Conservation (phyloP, 2,113 vertebrate species). For the Motacilla tschutschensis region DNA sequence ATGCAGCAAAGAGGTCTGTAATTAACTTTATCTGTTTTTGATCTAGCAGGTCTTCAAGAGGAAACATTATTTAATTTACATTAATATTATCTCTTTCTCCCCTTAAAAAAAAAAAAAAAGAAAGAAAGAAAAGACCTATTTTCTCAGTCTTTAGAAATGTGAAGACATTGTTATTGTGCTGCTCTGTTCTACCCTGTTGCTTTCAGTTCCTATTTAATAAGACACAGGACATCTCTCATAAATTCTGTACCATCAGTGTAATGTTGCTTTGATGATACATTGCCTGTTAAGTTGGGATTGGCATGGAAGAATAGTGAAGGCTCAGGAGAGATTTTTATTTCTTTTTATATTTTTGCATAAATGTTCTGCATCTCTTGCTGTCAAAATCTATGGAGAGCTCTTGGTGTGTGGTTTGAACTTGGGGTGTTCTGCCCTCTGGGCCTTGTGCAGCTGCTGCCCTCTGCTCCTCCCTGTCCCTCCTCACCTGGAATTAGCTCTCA, state of each 20-base stretch:
- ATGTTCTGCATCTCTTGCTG: background rate
- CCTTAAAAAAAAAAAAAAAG: background rate
- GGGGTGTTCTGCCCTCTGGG: background rate
- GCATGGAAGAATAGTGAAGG: conserved; percentile 7
- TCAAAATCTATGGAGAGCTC: background rate
- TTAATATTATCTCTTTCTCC: background rate
- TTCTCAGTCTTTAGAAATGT: conserved; percentile 1
- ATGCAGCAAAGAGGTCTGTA: background rate
- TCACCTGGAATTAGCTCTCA: background rate
- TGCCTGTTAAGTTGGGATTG: conserved; percentile 25
- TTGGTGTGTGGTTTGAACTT: background rate
- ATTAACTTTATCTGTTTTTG: background rate
- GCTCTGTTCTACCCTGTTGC: conserved; percentile 27
- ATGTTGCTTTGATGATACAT: conserved; percentile 45
- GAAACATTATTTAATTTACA: background rate
- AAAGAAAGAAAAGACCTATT: background rate
- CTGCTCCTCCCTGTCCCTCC: background rate
- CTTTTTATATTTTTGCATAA: background rate
- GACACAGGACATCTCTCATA: conserved; percentile 44
- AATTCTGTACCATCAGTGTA: conserved; percentile 22
- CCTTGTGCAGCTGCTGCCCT: background rate
- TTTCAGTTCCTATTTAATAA: conserved; percentile 41
- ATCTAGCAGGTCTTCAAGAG: background rate
- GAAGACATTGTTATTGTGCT: conserved; percentile 2
- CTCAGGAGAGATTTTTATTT: background rate